Base-by-base conservation (phyloP, 2,797 vertebrate species). In the Zalophus californianus region DNA sequence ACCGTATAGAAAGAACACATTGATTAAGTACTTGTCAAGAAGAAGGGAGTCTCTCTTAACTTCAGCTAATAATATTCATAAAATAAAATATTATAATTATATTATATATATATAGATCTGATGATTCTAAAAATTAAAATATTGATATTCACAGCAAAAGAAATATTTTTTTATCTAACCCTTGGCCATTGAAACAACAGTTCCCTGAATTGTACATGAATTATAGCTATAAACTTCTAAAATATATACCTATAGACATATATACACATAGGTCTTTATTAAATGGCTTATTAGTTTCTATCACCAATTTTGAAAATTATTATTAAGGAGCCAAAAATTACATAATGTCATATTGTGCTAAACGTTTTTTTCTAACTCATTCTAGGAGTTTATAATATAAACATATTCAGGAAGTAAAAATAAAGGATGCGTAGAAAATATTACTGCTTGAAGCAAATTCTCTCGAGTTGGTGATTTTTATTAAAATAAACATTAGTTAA, bases 71-170 rank as follows among this genome's bases (percentile, higher is more conserved):
- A 82, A 73, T 83, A 64, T 35, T 80, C 21, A 73, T 7, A 56
- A 73, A 93, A 75, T 16, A 66, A 85, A 78, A 21, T 23, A 50
- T 20, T 48, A 48, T 48, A 16, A 38, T 52, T 7, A 64, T 48
- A 35, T 56, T 66, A 56, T 41, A 41, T 83, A 38, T 44, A 10
- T 44, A 44, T 90, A 88, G 64, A 90, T 70, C 10, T 21, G 18
- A 62, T 56, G 38, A 92, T 44, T 78, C 25, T 77, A 15, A 82
- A 93, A 87, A 79, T 52, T 86, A 79, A 96, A 97, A 90, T 87
- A 54, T 62, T 91, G 5, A 87, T 62, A 87, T 58, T 38, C 8
- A 75, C 5, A 95, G 50, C 5, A 84, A 88, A 86, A 52, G 3
- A 73, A 58, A 29, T 48, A 56, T 27, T 10, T 58, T 58, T 93